A percentile compares a stretch with the other conserved stretches of the same genome.
phyloP scores from a whole-genome alignment of 1,140 invertebrate genomes.

The Agrilus planipennis region DNA sequence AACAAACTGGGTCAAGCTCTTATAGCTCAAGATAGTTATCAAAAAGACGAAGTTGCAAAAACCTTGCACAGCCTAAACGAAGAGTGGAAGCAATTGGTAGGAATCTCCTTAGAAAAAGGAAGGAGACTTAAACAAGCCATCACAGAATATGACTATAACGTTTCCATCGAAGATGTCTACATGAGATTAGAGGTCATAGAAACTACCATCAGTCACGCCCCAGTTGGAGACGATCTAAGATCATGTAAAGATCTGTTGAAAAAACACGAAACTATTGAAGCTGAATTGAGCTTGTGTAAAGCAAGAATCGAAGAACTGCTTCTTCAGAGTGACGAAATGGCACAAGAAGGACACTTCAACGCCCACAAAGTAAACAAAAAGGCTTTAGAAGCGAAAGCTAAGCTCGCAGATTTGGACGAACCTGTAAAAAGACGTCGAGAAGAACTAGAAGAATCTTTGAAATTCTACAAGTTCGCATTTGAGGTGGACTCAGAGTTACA shows the following conservation, averaged over 20 bases:
- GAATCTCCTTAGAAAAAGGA: conserved; percentile 70
- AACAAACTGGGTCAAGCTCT: conserved; percentile 66
- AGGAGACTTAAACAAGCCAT: conserved; percentile 64
- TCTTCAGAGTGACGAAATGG: conserved; percentile 76
- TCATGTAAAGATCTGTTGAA: conserved; percentile 81
- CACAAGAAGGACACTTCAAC: conserved; percentile 88
- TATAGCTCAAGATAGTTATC: conserved; percentile 57
- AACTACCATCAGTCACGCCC: conserved; percentile 58
- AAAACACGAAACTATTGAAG: conserved; percentile 73
- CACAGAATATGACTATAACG: conserved; percentile 67
- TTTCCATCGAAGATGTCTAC: conserved; percentile 64
- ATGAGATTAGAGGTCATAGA: conserved; percentile 71
- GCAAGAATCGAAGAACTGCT: conserved; percentile 64
- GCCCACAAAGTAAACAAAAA: conserved; percentile 70
- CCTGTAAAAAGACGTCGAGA: conserved; percentile 55
- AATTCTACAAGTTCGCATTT: conserved; percentile 89
- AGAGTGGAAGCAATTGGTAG: conserved; percentile 58
- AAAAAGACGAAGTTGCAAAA: conserved; percentile 51
- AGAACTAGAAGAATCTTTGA: conserved; percentile 63
- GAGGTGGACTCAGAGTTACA: conserved; percentile 87
- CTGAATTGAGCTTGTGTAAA: conserved; percentile 67
- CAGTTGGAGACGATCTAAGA: conserved; percentile 73
- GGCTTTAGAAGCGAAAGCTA: conserved; percentile 59
- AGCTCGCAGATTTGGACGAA: conserved; percentile 47
- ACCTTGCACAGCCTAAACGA: conserved; percentile 56